phyloP scores from a whole-genome alignment of 2,888 invertebrate species.

The Campoletis raptor region DNA sequence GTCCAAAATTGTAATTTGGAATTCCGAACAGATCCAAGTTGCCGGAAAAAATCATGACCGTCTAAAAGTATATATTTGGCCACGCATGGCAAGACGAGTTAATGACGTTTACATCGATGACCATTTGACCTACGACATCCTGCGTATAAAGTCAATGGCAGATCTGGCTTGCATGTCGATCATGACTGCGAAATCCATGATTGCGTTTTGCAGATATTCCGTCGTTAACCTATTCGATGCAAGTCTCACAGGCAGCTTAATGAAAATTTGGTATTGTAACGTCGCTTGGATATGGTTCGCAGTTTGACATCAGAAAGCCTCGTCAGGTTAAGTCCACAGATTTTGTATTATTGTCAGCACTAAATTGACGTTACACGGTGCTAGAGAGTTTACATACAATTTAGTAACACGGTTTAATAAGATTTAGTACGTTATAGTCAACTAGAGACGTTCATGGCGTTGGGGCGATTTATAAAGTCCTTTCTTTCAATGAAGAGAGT shows the following conservation, averaged over 20 bases:
- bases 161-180: background rate
- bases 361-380: background rate
- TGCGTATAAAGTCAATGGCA: background rate
- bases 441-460: background rate
- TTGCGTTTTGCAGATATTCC: background rate
- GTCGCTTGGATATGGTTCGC: background rate
- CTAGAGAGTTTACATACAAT: background rate
- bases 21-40: background rate
- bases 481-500: background rate
- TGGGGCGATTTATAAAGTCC: background rate
- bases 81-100: background rate
- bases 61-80: background rate
- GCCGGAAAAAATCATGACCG: background rate
- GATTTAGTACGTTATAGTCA: background rate
- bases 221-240: background rate
- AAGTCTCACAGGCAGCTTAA: background rate
- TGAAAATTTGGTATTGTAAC: background rate
- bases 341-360: background rate
- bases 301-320: background rate
- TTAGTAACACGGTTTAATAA: background rate
- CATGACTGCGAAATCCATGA: background rate
- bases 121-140: background rate
- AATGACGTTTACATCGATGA: background rate
- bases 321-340: slow-evolving; percentile 3
- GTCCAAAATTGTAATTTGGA: background rate